Evolutionary conservation across 2,888 invertebrate genomes (phyloP).

Genomic region (Drosophila macrospina): DNA sequence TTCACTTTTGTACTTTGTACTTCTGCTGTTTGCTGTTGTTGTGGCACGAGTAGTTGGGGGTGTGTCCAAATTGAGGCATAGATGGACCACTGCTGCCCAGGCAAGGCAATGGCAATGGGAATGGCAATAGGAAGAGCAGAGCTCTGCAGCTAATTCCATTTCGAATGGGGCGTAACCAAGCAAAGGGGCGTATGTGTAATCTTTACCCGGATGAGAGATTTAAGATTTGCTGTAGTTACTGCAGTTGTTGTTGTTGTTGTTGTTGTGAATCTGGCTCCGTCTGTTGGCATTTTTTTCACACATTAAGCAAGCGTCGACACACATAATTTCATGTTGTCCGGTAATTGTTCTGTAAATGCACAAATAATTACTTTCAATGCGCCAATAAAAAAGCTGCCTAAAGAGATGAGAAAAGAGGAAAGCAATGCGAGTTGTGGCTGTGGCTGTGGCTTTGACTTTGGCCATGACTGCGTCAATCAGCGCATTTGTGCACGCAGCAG

Average conservation of each 20-base stretch:
- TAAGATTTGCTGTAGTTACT: conserved; percentile 31
- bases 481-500: conserved; percentile 75
- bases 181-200: conserved; percentile 69
- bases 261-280: conserved; percentile 11
- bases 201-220: conserved; percentile 69
- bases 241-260: conserved; percentile 20
- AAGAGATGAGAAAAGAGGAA: conserved; percentile 7
- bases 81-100: conserved; percentile 5
- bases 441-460: background rate
- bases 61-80: conserved; percentile 43
- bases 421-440: conserved; percentile 24
- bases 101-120: background rate
- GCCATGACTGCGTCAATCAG: conserved; percentile 59
- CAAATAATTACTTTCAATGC: conserved; percentile 80
- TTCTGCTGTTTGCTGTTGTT: too few relatives aligned
- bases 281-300: conserved; percentile 60
- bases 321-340: conserved; percentile 77
- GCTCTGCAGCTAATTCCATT: conserved; percentile 39
- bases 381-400: conserved; percentile 61
- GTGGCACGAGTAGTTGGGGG: conserved; percentile 34
- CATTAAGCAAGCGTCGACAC: conserved; percentile 75
- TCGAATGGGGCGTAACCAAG: conserved; percentile 42
- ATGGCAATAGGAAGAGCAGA: background rate
- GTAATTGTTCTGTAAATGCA: conserved; percentile 80
- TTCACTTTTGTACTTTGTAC: conserved; percentile 1